phyloP scores from a whole-genome alignment of 2,113 vertebrate genomes.

The Vidua macroura region DNA sequence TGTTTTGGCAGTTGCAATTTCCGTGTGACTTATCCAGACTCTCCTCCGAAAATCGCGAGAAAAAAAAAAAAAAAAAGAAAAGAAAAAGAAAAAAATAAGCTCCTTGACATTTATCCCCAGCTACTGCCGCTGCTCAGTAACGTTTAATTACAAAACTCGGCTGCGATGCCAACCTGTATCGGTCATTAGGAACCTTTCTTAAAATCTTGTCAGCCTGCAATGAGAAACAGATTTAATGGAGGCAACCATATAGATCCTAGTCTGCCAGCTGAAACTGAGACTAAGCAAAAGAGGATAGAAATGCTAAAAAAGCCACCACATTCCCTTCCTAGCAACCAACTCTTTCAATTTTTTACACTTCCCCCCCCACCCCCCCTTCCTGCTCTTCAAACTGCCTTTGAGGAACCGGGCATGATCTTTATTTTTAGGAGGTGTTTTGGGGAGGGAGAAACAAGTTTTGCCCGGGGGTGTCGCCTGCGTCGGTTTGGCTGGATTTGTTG shows the following conservation, averaged over 20 bases:
- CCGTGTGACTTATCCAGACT: background rate
- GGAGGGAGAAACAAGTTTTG: background rate
- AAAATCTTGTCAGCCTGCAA: conserved; percentile 21
- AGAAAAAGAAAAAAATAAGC: no score
- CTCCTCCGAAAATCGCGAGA: background rate
- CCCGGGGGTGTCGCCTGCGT: background rate
- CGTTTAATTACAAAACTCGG: conserved; percentile 41
- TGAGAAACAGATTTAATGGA: conserved; percentile 27
- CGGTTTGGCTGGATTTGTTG: background rate
- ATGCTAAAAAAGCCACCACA: background rate
- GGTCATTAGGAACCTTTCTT: conserved; percentile 17
- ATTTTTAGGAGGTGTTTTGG: background rate
- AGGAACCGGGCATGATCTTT: background rate
- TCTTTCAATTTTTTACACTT: background rate
- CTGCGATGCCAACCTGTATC: background rate
- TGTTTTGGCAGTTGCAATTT: conserved; percentile 34
- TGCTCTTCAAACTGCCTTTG: background rate
- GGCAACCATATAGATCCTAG: background rate
- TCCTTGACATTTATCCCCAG: conserved; percentile 2
- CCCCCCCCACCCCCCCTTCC: no score
- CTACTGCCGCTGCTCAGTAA: background rate
- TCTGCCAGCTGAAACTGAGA: conserved; percentile 49
- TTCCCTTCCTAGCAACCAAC: conserved; percentile 23
- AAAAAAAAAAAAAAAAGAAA: no score
- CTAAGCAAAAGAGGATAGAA: conserved; percentile 16